Evolutionary conservation across 2,888 invertebrate genomes (phyloP), one percentile per base, ranked within the genome.

Genomic region (Drosophila siamana): DNA sequence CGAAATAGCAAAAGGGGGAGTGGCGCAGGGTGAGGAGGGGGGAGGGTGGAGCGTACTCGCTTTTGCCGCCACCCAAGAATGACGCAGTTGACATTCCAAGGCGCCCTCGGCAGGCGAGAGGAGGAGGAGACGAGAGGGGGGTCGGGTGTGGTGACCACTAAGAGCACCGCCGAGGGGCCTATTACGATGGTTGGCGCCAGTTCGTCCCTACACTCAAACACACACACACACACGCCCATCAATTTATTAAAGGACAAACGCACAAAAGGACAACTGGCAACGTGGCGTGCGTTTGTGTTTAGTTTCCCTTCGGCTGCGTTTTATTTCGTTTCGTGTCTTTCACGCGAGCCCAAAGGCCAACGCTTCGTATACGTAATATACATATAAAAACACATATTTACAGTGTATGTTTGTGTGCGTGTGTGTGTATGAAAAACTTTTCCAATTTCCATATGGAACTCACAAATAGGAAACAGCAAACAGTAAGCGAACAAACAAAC

Each of bases 361-460:
- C 70, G 67, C 73, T 51, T 52, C 70, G 62, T 65, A 65, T 69
- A 69, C 55, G 44, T 57, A 36, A 57, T 50, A 19, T 9, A n/a
- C 38, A 47, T 26, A 9, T 40, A 15, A 30, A 41, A 16, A 54
- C 36, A 19, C 6, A 28, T 48, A 33, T 13, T 0, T 22, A 36
- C 8, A 2, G 3, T 48, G 33, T 4, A 7, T 55, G 9, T 36
- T 11, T 67, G 26, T 43, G 16, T 43, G 70, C 61, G 67, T 33
- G 4, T 9, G n/a, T 48, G 4, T 48, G 30, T 48, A n/a, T 52
- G 26, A 40, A 64, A 51, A 80, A 81, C 56, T 73, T 83, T 88
- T 83, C 84, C 87, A 88, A 88, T 88, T 83, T 88, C 69, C 89
- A 83, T 83, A 83, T 84, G 74, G 69, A 71, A 65, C 76, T 63